These are phyloP conservation scores for Stercorarius parasiticus DNA, from an alignment of 2,113 vertebrate species.

Conservation along the genomic window DNA sequence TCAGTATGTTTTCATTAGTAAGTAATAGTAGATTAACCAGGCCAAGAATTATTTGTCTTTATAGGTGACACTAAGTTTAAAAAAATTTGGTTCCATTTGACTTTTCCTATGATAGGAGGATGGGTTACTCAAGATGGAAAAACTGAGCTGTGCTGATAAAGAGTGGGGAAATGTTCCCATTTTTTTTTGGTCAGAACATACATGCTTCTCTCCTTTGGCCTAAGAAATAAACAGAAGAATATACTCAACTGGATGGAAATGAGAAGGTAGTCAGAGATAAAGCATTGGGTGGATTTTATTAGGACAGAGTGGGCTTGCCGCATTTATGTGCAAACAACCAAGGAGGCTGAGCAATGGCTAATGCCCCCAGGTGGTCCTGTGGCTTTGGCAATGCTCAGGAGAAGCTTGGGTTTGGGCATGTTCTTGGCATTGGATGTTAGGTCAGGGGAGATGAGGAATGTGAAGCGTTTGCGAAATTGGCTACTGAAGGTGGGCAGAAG, in stretches of 20 bases:
- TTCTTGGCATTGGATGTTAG: not conserved
- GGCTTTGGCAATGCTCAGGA: not conserved
- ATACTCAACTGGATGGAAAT: not conserved
- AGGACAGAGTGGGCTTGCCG: not conserved
- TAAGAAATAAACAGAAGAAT: not conserved
- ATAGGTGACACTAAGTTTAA: conserved; percentile 26
- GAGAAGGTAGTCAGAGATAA: not conserved
- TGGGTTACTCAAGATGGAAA: conserved; percentile 10
- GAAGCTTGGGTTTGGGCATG: not conserved
- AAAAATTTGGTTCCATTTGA: not conserved
- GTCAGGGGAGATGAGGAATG: not conserved
- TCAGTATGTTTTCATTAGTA: conserved; percentile 29
- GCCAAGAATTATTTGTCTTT: conserved; percentile 48
- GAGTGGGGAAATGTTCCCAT: not conserved
- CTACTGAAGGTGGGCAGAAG: not conserved
- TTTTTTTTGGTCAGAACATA: not conserved
- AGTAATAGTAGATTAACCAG: conserved; percentile 18
- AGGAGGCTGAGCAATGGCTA: not conserved
- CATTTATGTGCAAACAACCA: not conserved
- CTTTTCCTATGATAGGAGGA: not conserved
- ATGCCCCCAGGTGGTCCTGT: not conserved
- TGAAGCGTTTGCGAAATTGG: not conserved
- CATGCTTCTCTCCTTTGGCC: not conserved
- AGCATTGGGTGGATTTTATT: not conserved
- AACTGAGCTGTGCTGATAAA: conserved; percentile 24